Percentiles rank a stretch among this genome's conserved stretches.
phyloP scores from a whole-genome alignment of 2,888 invertebrate genomes.

The Stenoptilia bipunctidactyla region DNA sequence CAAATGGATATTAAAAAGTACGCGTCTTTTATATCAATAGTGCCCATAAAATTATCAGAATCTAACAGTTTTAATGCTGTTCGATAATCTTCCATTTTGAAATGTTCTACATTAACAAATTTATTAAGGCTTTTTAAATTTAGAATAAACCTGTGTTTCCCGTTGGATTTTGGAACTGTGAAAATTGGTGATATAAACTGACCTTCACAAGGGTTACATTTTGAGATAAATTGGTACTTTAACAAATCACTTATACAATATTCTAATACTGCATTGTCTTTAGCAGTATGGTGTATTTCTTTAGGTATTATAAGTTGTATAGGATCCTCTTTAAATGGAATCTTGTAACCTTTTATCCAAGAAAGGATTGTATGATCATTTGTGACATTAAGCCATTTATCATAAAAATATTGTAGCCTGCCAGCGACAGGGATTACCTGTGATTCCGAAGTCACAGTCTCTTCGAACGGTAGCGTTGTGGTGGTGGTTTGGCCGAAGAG shows the following conservation, averaged over 20 bases:
- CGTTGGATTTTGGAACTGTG: constrained; percentile 2
- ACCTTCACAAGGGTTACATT: constrained; percentile 2
- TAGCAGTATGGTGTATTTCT: no score
- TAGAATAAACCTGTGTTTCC: constrained; percentile 2
- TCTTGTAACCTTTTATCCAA: no score
- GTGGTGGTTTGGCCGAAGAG: constrained; percentile 1
- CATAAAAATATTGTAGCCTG: no score
- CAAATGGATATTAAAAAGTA: constrained; percentile 1
- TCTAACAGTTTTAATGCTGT: background rate
- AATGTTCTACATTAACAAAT: constrained; percentile 2
- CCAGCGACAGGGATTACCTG: no score
- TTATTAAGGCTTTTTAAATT: constrained; percentile 7
- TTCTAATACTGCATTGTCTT: no score
- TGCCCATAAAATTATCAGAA: background rate
- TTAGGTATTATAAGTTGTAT: no score
- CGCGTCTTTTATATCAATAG: background rate
- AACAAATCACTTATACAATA: background rate
- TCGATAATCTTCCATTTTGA: constrained; percentile 6
- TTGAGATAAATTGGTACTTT: constrained; percentile 6
- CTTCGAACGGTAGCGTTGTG: background rate
- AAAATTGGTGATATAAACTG: constrained; percentile 9
- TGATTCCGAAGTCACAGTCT: no score
- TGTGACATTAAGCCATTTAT: no score
- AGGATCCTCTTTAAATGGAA: no score
- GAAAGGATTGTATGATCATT: no score